These are phyloP conservation scores for Manacus vitellinus DNA, from an alignment of 2,113 vertebrate species.

Conservation along the genomic window DNA sequence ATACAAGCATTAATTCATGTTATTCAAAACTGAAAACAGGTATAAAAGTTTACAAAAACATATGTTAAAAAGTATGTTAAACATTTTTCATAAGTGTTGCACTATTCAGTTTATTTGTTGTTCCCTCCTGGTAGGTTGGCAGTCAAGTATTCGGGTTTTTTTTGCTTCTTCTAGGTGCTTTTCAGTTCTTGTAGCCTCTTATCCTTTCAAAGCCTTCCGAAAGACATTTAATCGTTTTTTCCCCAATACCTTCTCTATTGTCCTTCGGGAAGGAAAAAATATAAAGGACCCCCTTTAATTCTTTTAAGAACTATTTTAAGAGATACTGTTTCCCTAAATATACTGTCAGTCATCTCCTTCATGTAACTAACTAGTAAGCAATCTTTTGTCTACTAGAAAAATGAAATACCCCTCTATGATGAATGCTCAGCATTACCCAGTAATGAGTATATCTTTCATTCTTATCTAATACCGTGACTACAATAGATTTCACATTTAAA, in stretches of 20 bases:
- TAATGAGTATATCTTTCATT: background rate
- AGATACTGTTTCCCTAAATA: background rate
- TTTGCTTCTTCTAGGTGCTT: background rate
- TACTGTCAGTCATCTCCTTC: background rate
- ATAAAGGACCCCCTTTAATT: background rate
- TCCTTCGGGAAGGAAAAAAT: background rate
- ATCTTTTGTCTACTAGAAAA: background rate
- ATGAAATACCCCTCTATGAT: background rate
- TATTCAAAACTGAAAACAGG: background rate
- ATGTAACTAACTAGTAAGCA: background rate
- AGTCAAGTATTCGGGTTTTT: background rate
- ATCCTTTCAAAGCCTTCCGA: background rate
- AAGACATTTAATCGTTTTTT: rapidly evolving
- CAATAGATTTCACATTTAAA: background rate
- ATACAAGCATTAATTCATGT: background rate
- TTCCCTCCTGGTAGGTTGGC: background rate
- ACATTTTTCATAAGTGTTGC: background rate
- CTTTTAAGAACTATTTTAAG: background rate
- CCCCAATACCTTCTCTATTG: background rate
- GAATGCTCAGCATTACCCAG: background rate
- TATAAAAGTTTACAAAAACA: background rate
- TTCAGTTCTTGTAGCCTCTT: background rate
- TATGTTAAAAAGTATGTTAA: background rate
- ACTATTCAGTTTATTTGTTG: background rate
- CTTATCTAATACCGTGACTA: background rate